phyloP scores from a whole-genome alignment of 2,888 invertebrate species.

The Liodrosophila aerea region DNA sequence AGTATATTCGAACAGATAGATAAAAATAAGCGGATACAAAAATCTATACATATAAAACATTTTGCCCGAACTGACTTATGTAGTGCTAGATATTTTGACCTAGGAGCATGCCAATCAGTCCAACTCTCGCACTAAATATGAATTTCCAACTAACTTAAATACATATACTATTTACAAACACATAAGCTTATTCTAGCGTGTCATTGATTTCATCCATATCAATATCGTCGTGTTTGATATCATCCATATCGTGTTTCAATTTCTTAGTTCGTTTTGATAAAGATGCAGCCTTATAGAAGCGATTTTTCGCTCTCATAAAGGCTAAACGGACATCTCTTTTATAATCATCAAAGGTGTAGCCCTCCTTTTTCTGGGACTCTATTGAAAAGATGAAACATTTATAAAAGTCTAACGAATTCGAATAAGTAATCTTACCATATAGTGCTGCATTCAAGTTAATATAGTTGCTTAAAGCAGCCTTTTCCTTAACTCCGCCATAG shows the following conservation, averaged over 20 bases:
- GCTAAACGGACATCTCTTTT: slow-evolving; percentile 37
- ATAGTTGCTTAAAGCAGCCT: slow-evolving; percentile 36
- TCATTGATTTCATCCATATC: slow-evolving; percentile 2
- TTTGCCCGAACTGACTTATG: no score
- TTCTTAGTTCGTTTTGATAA: slow-evolving; percentile 23
- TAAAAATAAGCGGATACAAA: no score
- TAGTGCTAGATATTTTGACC: no score
- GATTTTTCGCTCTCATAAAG: slow-evolving; percentile 42
- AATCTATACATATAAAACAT: no score
- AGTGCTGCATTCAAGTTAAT: slow-evolving; percentile 40
- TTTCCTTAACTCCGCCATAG: slow-evolving; percentile 31
- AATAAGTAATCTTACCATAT: slow-evolving; percentile 25
- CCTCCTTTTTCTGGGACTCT: slow-evolving; percentile 45
- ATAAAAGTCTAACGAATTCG: background rate
- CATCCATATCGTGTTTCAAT: slow-evolving; percentile 4
- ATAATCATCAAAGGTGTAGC: slow-evolving; percentile 40
- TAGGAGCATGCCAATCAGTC: no score
- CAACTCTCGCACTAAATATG: no score
- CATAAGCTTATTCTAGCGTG: slow-evolving; percentile 7
- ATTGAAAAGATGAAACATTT: background rate
- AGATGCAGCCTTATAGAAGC: slow-evolving; percentile 36
- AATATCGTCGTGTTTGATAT: background rate
- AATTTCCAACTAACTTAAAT: no score
- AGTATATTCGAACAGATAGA: no score
- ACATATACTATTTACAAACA: slow-evolving; percentile 1